Evolutionary conservation across 2,113 vertebrate genomes (phyloP).

Genomic region (Phyllostomus hastatus): DNA sequence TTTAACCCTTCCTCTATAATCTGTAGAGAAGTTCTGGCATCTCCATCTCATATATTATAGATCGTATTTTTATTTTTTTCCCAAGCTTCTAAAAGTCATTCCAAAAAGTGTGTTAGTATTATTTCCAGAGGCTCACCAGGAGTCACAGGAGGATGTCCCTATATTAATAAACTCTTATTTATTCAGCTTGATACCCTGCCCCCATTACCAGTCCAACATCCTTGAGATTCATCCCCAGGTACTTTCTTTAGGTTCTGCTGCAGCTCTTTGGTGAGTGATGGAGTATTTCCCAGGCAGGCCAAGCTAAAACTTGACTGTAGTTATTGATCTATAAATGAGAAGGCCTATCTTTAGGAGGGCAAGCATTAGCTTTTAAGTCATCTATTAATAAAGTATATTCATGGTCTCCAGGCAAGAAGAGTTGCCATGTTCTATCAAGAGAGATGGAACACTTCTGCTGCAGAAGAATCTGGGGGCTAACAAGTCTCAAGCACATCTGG

Average conservation of each 20-base stretch:
- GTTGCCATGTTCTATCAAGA: neutral
- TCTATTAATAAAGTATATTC: neutral
- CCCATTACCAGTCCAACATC: neutral
- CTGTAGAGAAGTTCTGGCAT: neutral
- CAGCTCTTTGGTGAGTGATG: neutral
- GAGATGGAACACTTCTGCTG: neutral
- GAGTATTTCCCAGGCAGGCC: neutral
- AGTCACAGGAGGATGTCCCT: neutral
- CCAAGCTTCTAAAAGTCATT: neutral
- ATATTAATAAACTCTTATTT: neutral
- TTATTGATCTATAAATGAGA: neutral
- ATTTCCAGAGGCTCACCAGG: neutral
- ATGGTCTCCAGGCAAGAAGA: neutral
- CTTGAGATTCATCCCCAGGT: neutral
- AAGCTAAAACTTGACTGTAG: neutral
- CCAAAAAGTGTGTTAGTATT: neutral
- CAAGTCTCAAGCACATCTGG: neutral
- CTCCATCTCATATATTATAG: neutral
- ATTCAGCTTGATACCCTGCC: neutral
- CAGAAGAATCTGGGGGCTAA: neutral
- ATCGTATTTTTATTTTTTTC: neutral
- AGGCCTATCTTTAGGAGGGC: neutral
- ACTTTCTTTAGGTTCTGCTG: neutral
- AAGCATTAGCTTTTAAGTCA: neutral
- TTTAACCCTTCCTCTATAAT: neutral